Evolutionary conservation across 2,113 vertebrate genomes (phyloP), one percentile per base, ranked within the genome.

Genomic region (Xyrauchen texanus): DNA sequence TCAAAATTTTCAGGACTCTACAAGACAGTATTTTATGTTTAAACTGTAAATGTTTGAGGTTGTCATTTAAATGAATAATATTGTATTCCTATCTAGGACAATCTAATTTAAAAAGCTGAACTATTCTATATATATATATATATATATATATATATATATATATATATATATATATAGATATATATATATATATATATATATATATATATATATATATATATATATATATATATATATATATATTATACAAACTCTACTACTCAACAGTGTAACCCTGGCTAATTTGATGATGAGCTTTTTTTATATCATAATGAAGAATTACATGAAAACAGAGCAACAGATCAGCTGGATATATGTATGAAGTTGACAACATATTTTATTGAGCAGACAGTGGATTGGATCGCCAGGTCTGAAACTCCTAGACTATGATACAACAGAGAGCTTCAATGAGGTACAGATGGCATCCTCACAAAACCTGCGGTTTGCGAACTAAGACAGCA

Each of bases 371-470:
- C 44, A 63, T 77, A 10, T 53, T 65, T 44, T 65, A 81, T 15
- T 3, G 52, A 68, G n/a, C 49, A 47, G 75, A 72, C 16, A 63
- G n/a, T 7, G 76, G 11, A 69, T 53, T 16, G 3, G 5, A 21
- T 66, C 51, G 13, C 34, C 62, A 76, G 74, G 74, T 76, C 74
- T 76, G 61, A 12, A 70, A 49, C 55, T 69, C 12, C 51, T 57
- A 78, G 62, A 77, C 53, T 58, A 82, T 62, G 45, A 53, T 65
- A 13, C 46, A 82, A 60, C 53, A 69, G 21, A 78, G 15, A 79
- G 44, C 1, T 13, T 58, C 51, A 71, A 77, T 68, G 64, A 68
- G 57, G 45, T 45, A 72, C 65, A 79, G 65, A 75, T 69, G 81
- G 76, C 45, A 75, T 55, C 60, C 8, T 45, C 53, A 55, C 60